phyloP scores from a whole-genome alignment of 2,113 vertebrate genomes.

The Tauraco erythrolophus region DNA sequence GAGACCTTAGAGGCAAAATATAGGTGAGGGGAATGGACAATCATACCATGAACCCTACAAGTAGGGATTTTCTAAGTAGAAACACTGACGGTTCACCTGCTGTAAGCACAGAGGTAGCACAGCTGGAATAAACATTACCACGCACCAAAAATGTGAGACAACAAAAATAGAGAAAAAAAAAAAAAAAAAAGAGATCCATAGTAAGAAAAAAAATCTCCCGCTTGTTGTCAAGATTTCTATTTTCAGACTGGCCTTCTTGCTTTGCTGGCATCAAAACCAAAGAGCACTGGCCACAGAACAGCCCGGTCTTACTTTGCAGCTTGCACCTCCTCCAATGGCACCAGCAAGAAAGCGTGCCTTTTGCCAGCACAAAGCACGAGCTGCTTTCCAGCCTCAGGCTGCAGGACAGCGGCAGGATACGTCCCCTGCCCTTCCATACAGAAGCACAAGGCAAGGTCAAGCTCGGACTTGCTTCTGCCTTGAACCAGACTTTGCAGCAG shows the following conservation, averaged over 20 bases:
- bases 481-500: conserved; percentile 35
- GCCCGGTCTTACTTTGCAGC: conserved; percentile 34
- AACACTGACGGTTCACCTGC: conserved; percentile 15
- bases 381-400: not conserved
- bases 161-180: not conserved
- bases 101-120: not conserved
- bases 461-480: conserved; percentile 27
- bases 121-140: not conserved
- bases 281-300: not conserved
- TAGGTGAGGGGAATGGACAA: not conserved
- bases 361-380: conserved; percentile 24
- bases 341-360: conserved; percentile 70
- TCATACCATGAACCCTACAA: not conserved
- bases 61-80: not conserved
- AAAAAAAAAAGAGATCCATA: not conserved
- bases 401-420: not conserved
- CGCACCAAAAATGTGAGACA: not conserved
- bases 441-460: conserved; percentile 3
- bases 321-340: conserved; percentile 58
- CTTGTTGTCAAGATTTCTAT: not conserved
- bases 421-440: not conserved
- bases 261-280: conserved; percentile 2
- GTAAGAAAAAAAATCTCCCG: not conserved
- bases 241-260: not conserved
- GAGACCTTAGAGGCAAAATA: not conserved